phyloP scores from a whole-genome alignment of 1,140 invertebrate species.

The Venturia canescens region DNA sequence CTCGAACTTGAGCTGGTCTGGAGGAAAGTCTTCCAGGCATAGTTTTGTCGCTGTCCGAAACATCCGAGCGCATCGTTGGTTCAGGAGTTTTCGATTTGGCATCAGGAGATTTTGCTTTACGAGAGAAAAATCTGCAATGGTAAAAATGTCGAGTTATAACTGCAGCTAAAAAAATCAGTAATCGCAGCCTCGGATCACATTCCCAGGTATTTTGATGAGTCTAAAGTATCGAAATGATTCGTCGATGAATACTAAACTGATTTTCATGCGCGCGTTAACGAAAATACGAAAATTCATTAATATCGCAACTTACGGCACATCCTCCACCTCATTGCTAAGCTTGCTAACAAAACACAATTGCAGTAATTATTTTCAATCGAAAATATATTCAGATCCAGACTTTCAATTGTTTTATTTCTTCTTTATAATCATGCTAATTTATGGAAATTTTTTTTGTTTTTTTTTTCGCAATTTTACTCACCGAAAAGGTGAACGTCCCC shows the following conservation, averaged over 20 bases:
- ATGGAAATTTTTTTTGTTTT: constrained; percentile 17
- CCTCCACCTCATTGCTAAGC: constrained; percentile 72
- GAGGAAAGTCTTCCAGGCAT: constrained; percentile 54
- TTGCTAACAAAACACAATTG: constrained; percentile 65
- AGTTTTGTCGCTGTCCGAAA: constrained; percentile 66
- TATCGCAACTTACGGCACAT: constrained; percentile 67
- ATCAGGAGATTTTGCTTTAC: constrained; percentile 82
- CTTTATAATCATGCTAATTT: no score
- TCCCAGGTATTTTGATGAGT: no score
- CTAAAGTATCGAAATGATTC: no score
- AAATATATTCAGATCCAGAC: constrained; percentile 8
- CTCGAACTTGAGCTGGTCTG: constrained; percentile 70
- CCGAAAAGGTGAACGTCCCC: constrained; percentile 94
- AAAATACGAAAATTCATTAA: not conserved
- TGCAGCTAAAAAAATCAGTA: not conserved
- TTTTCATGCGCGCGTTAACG: no score
- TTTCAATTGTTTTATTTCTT: constrained; percentile 52
- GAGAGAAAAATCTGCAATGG: constrained; percentile 85
- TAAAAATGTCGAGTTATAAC: constrained; percentile 9
- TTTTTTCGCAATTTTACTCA: constrained; percentile 70
- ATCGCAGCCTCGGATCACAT: not conserved
- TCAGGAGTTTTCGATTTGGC: constrained; percentile 86
- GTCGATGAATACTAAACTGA: not conserved
- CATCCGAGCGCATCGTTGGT: constrained; percentile 77
- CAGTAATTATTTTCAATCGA: constrained; percentile 34